Base-by-base conservation (phyloP, 2,113 vertebrate species). In the Callipepla californica region DNA sequence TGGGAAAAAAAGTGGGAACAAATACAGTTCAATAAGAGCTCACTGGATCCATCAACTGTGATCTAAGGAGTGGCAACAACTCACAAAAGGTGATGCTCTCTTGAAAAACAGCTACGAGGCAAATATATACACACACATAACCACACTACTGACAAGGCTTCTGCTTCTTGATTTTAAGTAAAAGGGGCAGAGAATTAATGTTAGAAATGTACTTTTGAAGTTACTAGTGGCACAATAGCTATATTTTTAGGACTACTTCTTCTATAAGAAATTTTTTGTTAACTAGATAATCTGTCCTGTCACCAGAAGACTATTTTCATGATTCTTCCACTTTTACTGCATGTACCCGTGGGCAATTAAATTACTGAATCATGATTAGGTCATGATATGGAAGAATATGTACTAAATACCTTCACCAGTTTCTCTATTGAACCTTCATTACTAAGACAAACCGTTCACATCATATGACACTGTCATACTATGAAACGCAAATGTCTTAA, bases 121-220 rank as follows among this genome's bases (percentile, higher is more conserved):
- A 69, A 81, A 57, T 50, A 30, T 23, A 40, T 34, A 58, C 13
- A 13, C 13, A 13, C 30, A 6, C 6, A 30, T 10, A 23, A 1
- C 7, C 16, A 67, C 6, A 55, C 2, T 44, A 45, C 8, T 65
- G 19, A 13, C 7, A 51, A 50, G 11, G 15, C 55, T 82, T 79
- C 53, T 89, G 4, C 2, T 28, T 1, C 28, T 14, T 58, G 59
- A 12, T 68, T 78, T 68, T 15, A 87, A 68, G 10, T 48, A 62
- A 25, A 62, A 8, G 20, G 11, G 23, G 36, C 8, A 58, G 21
- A 92, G 21, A 32, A 65, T 0, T 42, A 70, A 26, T 0, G 0
- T n/a, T 21, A 66, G 28, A 82, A 69, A 70, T 79, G 44, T 2
- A 62, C 19, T 68, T 83, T 86, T 59, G 17, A 70, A 88, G 4